Percentiles rank a stretch among this genome's conserved stretches.
Evolutionary conservation across 2,113 vertebrate species (phyloP).

Genomic region (Ginglymostoma cirratum): DNA sequence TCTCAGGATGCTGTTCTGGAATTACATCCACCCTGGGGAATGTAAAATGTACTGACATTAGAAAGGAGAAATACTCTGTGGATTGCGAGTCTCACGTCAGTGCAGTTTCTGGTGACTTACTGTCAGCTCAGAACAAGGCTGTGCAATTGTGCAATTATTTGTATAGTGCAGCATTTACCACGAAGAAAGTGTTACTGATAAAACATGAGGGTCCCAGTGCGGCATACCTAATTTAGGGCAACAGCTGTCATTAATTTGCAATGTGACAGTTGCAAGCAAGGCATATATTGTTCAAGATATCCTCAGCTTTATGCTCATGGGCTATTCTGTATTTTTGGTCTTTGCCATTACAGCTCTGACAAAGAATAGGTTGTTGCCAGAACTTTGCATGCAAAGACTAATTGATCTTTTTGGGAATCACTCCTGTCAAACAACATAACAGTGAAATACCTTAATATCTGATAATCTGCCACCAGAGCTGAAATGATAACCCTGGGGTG

Average conservation of each 20-base stretch:
- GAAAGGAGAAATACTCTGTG: neutral
- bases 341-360: neutral
- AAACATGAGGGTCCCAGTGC: neutral
- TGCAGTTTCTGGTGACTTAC: neutral
- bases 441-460: neutral
- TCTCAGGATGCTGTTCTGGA: neutral
- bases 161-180: neutral
- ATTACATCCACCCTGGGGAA: neutral
- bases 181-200: neutral
- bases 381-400: neutral
- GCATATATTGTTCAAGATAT: neutral
- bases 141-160: neutral
- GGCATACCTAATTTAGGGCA: neutral
- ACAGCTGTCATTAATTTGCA: neutral
- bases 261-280: neutral
- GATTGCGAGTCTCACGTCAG: neutral
- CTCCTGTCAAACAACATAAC: neutral
- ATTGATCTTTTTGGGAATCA: neutral
- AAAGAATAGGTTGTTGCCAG: neutral
- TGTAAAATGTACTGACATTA: neutral
- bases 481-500: neutral
- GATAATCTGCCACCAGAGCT: neutral
- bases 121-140: neutral
- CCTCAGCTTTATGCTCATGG: neutral
- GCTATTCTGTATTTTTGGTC: neutral